phyloP scores from a whole-genome alignment of 2,888 invertebrate species.

The Agrochola circellaris region DNA sequence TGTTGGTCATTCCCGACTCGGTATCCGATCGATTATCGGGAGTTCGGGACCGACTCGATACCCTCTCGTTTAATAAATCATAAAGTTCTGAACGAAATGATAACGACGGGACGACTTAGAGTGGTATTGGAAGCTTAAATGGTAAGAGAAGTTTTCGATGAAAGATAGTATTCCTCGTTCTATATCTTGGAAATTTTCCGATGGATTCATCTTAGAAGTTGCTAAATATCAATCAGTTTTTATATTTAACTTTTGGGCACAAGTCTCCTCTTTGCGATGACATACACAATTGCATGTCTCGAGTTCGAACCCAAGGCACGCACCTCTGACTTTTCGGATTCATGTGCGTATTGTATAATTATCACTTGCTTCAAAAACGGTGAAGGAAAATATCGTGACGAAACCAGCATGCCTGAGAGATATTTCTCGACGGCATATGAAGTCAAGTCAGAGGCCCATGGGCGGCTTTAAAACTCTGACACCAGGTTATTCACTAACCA shows the following conservation, averaged over 20 bases:
- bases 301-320: too few species aligned
- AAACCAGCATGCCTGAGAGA: too few species aligned
- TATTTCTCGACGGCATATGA: too few species aligned
- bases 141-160: slow-evolving; percentile 2
- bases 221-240: neutral
- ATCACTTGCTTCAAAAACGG: too few species aligned
- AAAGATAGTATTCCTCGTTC: neutral
- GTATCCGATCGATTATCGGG: slow-evolving; percentile 49
- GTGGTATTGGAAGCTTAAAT: slow-evolving; percentile 29
- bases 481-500: too few species aligned
- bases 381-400: too few species aligned
- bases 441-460: too few species aligned
- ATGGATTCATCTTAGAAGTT: neutral
- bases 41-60: slow-evolving; percentile 37
- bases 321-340: too few species aligned
- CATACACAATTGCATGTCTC: neutral
- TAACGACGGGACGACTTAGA: slow-evolving; percentile 14
- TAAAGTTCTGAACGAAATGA: slow-evolving; percentile 41
- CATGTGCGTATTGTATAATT: too few species aligned
- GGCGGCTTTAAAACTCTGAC: too few species aligned
- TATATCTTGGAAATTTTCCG: neutral
- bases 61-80: slow-evolving; percentile 50
- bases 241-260: neutral
- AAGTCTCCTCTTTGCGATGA: neutral
- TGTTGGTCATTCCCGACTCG: slow-evolving; percentile 44